Evolutionary conservation across 2,113 vertebrate species (phyloP).

Genomic region (Condylura cristata): DNA sequence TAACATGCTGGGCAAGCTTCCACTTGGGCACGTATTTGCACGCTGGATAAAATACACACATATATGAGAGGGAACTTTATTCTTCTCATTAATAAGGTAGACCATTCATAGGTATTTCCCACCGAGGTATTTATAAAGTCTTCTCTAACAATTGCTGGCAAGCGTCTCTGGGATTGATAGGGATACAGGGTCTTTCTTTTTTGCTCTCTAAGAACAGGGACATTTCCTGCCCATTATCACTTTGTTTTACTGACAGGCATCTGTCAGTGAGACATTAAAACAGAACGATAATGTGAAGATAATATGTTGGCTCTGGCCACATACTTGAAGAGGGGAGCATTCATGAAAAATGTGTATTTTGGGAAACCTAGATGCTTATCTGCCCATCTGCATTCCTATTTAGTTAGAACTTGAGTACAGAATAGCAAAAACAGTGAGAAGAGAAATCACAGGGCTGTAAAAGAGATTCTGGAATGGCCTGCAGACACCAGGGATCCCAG

Average conservation of each 20-base stretch:
- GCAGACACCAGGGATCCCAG: not conserved
- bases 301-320: slow-evolving; percentile 49
- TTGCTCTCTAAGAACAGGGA: slow-evolving; percentile 13
- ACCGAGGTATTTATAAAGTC: slow-evolving; percentile 2
- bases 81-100: slow-evolving; percentile 28
- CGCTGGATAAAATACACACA: not conserved
- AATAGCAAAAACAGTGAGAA: not conserved
- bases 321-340: slow-evolving; percentile 40
- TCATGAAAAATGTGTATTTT: slow-evolving; percentile 55
- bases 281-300: slow-evolving; percentile 54
- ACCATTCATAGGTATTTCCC: not conserved
- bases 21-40: not conserved
- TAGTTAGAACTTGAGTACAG: slow-evolving; percentile 27
- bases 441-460: not conserved
- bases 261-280: slow-evolving; percentile 58
- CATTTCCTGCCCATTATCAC: slow-evolving; percentile 41
- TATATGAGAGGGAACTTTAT: not conserved
- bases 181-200: slow-evolving; percentile 38
- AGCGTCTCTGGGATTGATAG: slow-evolving; percentile 24
- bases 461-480: not conserved
- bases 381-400: slow-evolving; percentile 64
- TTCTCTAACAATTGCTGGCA: not conserved
- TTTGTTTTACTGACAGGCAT: slow-evolving; percentile 64
- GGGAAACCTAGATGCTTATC: slow-evolving; percentile 31
- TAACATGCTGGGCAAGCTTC: not conserved